Conservation (phyloP, 2,113 vertebrate genomes). For the Cairina moschata region DNA sequence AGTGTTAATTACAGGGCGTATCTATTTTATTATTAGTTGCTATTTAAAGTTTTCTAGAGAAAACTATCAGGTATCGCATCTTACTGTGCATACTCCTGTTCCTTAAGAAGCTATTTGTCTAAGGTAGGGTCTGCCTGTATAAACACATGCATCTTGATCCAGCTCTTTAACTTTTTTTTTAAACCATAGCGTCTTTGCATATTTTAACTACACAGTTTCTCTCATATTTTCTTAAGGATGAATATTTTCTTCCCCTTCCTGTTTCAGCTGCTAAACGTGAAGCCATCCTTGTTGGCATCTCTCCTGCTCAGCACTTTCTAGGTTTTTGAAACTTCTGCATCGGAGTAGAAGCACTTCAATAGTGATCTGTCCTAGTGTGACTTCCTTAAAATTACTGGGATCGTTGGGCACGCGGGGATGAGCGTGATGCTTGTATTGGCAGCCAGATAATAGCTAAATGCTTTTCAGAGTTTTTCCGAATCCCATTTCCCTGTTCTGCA, state of each 20-base stretch:
- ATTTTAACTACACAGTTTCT: not conserved
- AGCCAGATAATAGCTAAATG: not conserved
- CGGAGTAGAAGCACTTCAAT: not conserved
- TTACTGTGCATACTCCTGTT: not conserved
- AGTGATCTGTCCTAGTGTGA: not conserved
- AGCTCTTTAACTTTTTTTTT: not conserved
- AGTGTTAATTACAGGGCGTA: not conserved
- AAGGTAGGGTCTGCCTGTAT: not conserved
- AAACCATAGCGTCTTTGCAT: not conserved
- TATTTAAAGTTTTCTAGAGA: not conserved
- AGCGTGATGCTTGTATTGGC: not conserved
- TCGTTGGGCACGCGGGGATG: not conserved
- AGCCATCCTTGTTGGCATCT: not conserved
- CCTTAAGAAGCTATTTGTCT: not conserved
- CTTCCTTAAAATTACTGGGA: not conserved
- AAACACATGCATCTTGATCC: not conserved
- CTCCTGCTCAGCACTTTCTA: not conserved
- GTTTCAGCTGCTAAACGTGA: not conserved
- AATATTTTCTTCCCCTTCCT: not conserved
- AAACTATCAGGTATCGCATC: not conserved
- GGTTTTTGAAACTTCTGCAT: not conserved
- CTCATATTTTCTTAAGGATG: not conserved
- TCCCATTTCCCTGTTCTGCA: not conserved
- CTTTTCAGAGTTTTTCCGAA: not conserved
- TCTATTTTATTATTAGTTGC: not conserved